These are phyloP conservation scores for Lepidonotus clava DNA, from an alignment of 2,888 invertebrate genomes.

Conservation along the genomic window DNA sequence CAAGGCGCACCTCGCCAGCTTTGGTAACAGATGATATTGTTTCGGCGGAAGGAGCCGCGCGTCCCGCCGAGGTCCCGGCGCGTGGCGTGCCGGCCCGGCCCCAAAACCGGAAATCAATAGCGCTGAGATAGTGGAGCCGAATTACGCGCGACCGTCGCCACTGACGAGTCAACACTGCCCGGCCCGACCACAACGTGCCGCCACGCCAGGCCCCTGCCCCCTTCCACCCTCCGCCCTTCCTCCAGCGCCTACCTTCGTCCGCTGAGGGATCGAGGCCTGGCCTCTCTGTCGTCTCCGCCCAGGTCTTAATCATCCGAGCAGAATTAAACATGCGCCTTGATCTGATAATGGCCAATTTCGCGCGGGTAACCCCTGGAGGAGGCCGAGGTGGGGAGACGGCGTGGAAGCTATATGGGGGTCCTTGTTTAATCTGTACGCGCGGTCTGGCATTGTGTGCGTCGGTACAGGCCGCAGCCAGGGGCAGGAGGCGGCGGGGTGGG, in stretches of 20 bases:
- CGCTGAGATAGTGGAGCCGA: slow-evolving; percentile 10
- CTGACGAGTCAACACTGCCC: not conserved
- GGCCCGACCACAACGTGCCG: not conserved
- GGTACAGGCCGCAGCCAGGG: too few relatives aligned
- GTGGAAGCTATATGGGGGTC: not conserved
- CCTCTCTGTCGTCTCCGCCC: slow-evolving; percentile 8
- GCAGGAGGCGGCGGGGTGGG: not conserved
- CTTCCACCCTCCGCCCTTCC: not conserved
- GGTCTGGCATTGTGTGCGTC: too few relatives aligned
- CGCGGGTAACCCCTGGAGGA: slow-evolving; percentile 12
- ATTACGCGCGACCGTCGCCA: not conserved
- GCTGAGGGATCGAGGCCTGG: slow-evolving; percentile 2
- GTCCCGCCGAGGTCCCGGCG: not conserved
- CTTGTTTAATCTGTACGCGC: too few relatives aligned
- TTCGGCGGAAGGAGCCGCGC: not conserved
- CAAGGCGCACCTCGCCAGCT: not conserved
- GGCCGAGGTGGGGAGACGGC: too few relatives aligned
- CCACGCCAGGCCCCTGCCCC: not conserved
- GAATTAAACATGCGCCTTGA: slow-evolving; percentile 46
- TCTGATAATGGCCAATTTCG: slow-evolving; percentile 49
- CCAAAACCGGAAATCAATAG: slow-evolving; percentile 17
- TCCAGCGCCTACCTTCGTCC: not conserved
- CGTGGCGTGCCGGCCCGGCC: not conserved
- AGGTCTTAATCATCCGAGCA: slow-evolving; percentile 47
- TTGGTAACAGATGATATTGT: slow-evolving; percentile 22